A percentile compares a stretch with the other conserved stretches of the same genome.
These are phyloP conservation scores for Epinephelus awoara DNA, from an alignment of 2,797 vertebrate genomes.

Conservation along the genomic window DNA sequence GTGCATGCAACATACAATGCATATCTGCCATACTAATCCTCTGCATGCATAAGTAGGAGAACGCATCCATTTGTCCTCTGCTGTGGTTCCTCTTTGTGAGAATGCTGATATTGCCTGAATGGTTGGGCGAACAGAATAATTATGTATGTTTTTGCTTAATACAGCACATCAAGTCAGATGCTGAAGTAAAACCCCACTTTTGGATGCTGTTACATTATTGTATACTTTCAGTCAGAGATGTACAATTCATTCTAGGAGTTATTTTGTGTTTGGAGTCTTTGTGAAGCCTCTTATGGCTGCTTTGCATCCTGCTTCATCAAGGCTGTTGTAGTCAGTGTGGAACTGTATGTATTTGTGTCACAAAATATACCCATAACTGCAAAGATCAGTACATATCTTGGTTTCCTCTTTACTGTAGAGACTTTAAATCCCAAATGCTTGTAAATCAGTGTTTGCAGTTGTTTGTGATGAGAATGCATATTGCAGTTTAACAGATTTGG, in stretches of 20 bases:
- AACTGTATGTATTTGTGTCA: background rate
- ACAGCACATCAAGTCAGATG: slow-evolving; percentile 61
- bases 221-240: slow-evolving; percentile 5
- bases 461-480: slow-evolving; percentile 4
- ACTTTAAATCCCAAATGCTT: slow-evolving; percentile 10
- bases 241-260: slow-evolving; percentile 5
- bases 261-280: background rate
- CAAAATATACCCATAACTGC: background rate
- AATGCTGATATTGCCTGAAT: slow-evolving; percentile 73
- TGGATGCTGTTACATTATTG: slow-evolving; percentile 14
- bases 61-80: slow-evolving; percentile 67
- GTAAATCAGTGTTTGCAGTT: background rate
- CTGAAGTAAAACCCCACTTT: slow-evolving; percentile 3
- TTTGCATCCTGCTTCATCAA: background rate
- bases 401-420: background rate
- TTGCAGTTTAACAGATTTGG: background rate
- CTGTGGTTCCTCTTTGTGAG: slow-evolving; percentile 60
- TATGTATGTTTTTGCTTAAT: slow-evolving; percentile 74
- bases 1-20: slow-evolving; percentile 62
- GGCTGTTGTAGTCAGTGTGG: background rate
- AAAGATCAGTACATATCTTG: background rate
- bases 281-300: background rate
- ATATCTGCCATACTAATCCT: slow-evolving; percentile 71
- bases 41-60: slow-evolving; percentile 54
- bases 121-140: slow-evolving; percentile 73